Base-by-base conservation (phyloP, 2,888 invertebrate species). In the Caenorhabditis sulstoni region DNA sequence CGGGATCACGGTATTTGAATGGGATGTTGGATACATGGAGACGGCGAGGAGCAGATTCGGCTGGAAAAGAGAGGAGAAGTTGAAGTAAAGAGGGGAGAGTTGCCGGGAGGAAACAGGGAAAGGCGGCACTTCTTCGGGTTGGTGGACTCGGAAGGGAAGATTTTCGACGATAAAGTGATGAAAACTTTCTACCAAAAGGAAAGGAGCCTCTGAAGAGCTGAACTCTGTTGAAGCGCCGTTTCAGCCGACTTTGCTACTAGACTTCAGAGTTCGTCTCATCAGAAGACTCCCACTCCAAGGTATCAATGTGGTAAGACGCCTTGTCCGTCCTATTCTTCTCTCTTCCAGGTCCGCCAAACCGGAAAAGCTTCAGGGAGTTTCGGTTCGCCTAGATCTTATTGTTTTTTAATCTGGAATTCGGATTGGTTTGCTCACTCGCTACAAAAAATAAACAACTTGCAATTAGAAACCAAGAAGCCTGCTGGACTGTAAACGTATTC, bases 21-120 rank as follows among this genome's bases (percentile, higher is more conserved):
- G 98, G 98, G 93, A 98, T 98, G 93, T 98, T 98, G 91, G 97
- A 97, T 91, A 98, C 97, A 92, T 98, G 98, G 88, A 98, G 94
- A 91, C 98, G 93, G 92, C 98, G 80, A 35, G 70, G 66, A 16
- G 41, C 39, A 2, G 29, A 7, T 29, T 47, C 71, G 1, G 45
- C 61, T 58, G 50, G 23, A 55, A 18, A 14, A 23, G 11, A 18
- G 20, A 16, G 35, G 29, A 59, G 44, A 44, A 8, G n/a, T n/a
- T 29, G 61, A 14, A 50, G 22, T 8, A 12, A 29, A 47, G n/a
- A n/a, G 23, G 18, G 29, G 61, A 29, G 14, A 41, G 14, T 4
- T 3, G 41, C 41, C 3, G 41, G 7, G 11, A 41, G 7, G 7
- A 29, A 29, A 29, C 7, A 7, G 29, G 29, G 7, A 7, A 7